Conservation (phyloP, 1,140 invertebrate genomes). For the Drosophila persimilis region DNA sequence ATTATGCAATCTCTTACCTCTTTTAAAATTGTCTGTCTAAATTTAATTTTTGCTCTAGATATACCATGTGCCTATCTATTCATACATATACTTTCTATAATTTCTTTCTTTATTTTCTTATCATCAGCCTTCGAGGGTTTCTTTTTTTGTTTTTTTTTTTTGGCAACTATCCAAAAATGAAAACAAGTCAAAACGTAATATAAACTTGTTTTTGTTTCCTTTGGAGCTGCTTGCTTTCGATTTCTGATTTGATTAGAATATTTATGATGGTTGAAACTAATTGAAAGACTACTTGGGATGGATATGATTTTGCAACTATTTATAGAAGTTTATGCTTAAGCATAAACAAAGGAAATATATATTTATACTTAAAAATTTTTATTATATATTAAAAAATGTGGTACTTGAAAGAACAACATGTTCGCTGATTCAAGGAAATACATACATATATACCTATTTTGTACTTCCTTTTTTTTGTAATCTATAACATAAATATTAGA, state of each 20-base stretch:
- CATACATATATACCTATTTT: too few species aligned
- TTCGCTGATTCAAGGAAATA: too few species aligned
- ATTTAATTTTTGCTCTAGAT: constrained; percentile 49
- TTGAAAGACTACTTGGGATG: constrained; percentile 7
- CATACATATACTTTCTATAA: constrained; percentile 6
- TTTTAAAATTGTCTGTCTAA: constrained; percentile 44
- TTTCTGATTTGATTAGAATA: constrained; percentile 35
- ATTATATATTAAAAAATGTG: too few species aligned
- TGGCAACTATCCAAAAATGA: constrained; percentile 48
- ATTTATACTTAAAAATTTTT: too few species aligned
- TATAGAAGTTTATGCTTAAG: constrained; percentile 1
- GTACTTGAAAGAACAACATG: too few species aligned
- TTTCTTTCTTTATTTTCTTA: constrained; percentile 31
- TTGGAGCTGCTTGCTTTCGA: constrained; percentile 9
- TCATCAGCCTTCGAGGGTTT: constrained; percentile 20
- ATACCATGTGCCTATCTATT: constrained; percentile 8
- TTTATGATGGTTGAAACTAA: constrained; percentile 27
- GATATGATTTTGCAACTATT: constrained; percentile 18
- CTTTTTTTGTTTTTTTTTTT: constrained; percentile 6
- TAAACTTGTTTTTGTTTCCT: constrained; percentile 28
- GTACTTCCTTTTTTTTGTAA: too few species aligned
- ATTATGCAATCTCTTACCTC: constrained; percentile 57
- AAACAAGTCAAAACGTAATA: constrained; percentile 16
- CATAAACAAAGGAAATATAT: too few species aligned
- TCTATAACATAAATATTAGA: too few species aligned